A percentile compares a stretch with the other conserved stretches of the same genome.
Evolutionary conservation across 2,797 vertebrate genomes (phyloP).

Genomic region (Ataeniobius toweri): DNA sequence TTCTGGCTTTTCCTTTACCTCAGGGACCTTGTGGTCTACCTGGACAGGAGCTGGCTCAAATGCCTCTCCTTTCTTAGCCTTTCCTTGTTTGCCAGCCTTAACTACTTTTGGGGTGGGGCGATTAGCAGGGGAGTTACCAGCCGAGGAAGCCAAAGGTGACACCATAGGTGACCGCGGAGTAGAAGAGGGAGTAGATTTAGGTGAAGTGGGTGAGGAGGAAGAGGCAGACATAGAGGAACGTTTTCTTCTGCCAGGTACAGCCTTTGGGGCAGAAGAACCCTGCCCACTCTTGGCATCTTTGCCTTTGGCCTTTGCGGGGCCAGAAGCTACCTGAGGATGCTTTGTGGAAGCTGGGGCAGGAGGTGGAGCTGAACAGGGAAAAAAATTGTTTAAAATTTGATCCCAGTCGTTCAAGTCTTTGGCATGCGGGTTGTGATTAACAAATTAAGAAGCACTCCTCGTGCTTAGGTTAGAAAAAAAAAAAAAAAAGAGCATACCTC

Average conservation of each 20-base stretch:
- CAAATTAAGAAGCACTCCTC: slow-evolving; percentile 51
- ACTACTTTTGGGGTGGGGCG: slow-evolving; percentile 75
- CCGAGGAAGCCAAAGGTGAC: slow-evolving; percentile 70
- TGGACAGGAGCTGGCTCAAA: slow-evolving; percentile 59
- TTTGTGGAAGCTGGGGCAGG: slow-evolving; percentile 72
- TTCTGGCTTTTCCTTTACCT: slow-evolving; percentile 30
- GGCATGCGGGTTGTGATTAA: slow-evolving; percentile 74
- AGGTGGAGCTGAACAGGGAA: slow-evolving; percentile 79
- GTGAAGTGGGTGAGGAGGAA: slow-evolving; percentile 79
- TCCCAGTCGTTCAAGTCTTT: slow-evolving; percentile 12
- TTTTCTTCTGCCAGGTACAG: slow-evolving; percentile 81
- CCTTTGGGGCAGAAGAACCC: slow-evolving; percentile 77
- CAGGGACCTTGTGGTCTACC: slow-evolving; percentile 28
- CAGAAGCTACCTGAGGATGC: slow-evolving; percentile 68
- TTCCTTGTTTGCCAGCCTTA: slow-evolving; percentile 82
- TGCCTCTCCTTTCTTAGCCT: slow-evolving; percentile 71
- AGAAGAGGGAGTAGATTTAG: slow-evolving; percentile 73
- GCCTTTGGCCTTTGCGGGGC: slow-evolving; percentile 76
- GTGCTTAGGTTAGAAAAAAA: slow-evolving; percentile 51
- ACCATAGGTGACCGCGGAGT: slow-evolving; percentile 60
- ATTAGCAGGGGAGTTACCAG: slow-evolving; percentile 39
- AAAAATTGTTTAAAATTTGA: slow-evolving; percentile 49
- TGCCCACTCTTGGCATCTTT: slow-evolving; percentile 79
- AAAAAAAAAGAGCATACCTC: slow-evolving; percentile 24
- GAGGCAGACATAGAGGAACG: slow-evolving; percentile 78